Percentiles rank a stretch among this genome's conserved stretches.
Conservation (phyloP, 2,113 vertebrate genomes). For the Microcebus griseorufus region DNA sequence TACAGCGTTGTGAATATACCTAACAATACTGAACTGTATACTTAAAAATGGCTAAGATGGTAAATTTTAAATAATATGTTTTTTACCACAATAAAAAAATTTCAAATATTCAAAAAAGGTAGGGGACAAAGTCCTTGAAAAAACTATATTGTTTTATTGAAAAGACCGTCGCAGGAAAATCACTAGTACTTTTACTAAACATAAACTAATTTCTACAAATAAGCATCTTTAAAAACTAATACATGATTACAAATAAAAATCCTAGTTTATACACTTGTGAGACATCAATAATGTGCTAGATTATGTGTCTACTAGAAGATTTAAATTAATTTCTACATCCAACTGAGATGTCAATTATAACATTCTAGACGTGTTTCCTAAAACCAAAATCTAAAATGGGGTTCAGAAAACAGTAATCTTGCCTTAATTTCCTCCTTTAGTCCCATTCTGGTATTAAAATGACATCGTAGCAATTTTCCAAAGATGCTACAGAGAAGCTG, state of each 20-base stretch:
- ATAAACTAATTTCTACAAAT: constrained; percentile 43
- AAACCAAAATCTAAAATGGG: constrained; percentile 37
- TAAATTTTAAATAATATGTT: not conserved
- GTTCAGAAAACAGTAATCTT: not conserved
- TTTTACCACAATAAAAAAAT: constrained; percentile 42
- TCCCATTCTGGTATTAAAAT: constrained; percentile 23
- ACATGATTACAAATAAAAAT: constrained; percentile 17
- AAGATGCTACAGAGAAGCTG: constrained; percentile 31
- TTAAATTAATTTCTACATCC: constrained; percentile 42
- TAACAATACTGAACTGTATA: not conserved
- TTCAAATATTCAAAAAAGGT: not conserved
- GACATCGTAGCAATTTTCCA: constrained; percentile 38
- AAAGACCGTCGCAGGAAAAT: constrained; percentile 42
- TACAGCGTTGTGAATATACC: not conserved
- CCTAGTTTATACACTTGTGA: not conserved
- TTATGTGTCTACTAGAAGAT: constrained; percentile 5
- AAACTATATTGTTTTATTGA: not conserved
- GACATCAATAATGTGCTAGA: not conserved
- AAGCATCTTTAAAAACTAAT: constrained; percentile 27
- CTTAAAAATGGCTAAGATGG: constrained; percentile 13
- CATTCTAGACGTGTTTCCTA: constrained; percentile 18
- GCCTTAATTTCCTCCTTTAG: not conserved
- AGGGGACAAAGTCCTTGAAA: not conserved
- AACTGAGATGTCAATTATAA: constrained; percentile 24
- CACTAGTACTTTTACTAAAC: not conserved